Conservation (phyloP, 2,113 vertebrate genomes). For the Oreochromis spilurus region DNA sequence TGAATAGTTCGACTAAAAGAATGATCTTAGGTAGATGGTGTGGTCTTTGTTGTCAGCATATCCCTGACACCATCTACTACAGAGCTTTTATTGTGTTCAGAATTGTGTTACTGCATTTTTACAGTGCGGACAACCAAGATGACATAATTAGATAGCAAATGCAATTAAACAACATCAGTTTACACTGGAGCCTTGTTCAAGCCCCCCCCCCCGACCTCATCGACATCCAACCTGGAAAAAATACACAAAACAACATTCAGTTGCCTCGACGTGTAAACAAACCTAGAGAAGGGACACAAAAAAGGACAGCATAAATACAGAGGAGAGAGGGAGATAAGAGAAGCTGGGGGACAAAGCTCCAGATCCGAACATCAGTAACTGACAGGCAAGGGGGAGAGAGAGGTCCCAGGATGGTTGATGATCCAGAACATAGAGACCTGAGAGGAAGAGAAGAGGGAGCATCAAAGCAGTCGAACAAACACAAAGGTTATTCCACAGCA, state of each 20-base stretch:
- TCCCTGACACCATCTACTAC: background rate
- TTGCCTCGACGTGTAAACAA: fast-evolving
- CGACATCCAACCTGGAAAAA: background rate
- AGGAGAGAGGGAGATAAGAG: background rate
- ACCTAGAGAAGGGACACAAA: background rate
- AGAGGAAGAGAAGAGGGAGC: background rate
- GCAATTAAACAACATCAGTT: background rate
- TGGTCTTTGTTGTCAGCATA: background rate
- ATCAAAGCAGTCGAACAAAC: fast-evolving
- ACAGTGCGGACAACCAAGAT: background rate
- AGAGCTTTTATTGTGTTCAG: background rate
- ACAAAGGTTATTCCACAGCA: fast-evolving
- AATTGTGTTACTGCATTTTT: background rate
- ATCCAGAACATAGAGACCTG: background rate
- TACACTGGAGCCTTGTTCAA: too few relatives aligned
- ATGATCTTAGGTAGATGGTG: fast-evolving
- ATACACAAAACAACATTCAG: fast-evolving
- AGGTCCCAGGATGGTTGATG: background rate
- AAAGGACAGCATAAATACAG: background rate
- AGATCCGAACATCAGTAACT: background rate
- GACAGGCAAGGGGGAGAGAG: background rate
- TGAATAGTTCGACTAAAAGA: background rate
- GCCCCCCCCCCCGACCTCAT: fast-evolving
- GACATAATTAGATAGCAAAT: background rate
- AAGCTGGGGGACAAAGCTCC: background rate